Evolutionary conservation across 2,888 invertebrate genomes (phyloP).

Genomic region (Sinohyriopsis cumingii): DNA sequence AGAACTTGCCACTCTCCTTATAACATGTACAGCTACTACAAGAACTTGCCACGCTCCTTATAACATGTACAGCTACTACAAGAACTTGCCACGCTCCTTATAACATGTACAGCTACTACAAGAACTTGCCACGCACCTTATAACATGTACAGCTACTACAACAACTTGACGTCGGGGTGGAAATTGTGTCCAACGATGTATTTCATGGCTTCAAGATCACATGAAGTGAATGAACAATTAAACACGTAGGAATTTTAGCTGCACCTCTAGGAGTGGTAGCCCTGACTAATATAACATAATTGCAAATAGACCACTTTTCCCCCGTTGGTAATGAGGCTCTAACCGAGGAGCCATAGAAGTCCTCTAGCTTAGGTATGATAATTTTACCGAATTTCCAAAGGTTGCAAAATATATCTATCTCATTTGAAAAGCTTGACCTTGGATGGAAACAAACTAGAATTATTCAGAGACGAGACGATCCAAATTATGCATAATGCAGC

Average conservation of each 20-base stretch:
- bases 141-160: no score
- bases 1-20: no score
- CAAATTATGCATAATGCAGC: conserved; percentile 26
- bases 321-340: conserved; percentile 33
- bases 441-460: conserved; percentile 39
- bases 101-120: no score
- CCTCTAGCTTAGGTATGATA: conserved; percentile 36
- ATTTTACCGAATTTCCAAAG: conserved; percentile 40
- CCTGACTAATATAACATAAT: conserved; percentile 6
- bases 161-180: conserved; percentile 9
- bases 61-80: no score
- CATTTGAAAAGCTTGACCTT: conserved; percentile 25
- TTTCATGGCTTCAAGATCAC: conserved; percentile 19
- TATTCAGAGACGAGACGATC: conserved; percentile 47
- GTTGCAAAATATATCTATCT: conserved; percentile 25
- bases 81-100: no score
- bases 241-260: conserved; percentile 1
- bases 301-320: conserved; percentile 16
- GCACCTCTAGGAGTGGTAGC: conserved; percentile 8
- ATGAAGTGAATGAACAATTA: conserved; percentile 2
- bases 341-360: conserved; percentile 28
- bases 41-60: no score
- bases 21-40: no score
- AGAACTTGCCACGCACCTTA: no score
- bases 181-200: conserved; percentile 7